Evolutionary conservation across 2,888 invertebrate species (phyloP), one percentile per base, ranked within the genome.

Genomic region (Onthophagus sagittarius): DNA sequence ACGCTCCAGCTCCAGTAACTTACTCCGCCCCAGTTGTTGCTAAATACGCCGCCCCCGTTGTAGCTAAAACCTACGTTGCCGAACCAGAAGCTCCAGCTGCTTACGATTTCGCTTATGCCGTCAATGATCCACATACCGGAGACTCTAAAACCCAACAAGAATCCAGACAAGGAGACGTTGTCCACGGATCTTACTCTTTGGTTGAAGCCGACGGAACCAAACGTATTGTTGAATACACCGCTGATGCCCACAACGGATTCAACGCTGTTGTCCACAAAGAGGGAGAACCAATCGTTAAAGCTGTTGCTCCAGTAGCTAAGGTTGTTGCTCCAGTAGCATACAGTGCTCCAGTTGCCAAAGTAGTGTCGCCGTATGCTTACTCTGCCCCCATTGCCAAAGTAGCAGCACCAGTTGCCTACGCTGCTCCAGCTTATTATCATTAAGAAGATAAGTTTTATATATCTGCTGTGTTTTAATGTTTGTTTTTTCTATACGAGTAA

Each of bases 121-220:
- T 88, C 3, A 84, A 85, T 74, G 88, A 88, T 80, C 84, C 85
- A 3, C 85, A 86, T 76, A 88, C 88, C 74, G 88, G 88, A 2
- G 88, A 88, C 79, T 84, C 85, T 75, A 88, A 88, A 79, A 83
- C 82, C 77, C 88, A 88, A 77, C 86, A 86, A 76, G 88, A 88
- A 82, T 74, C 83, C 0, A 86, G 88, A 75, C 84, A 86, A 77
- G 88, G 87, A 71, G 87, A 88, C 80, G 83, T 82, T 73, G 88
- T 88, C 31, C 85, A 87, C 74, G 88, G 88, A 3, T 82, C 84
- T 76, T 88, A 88, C 78, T 86, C 87, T 72, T 80, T 88, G 1
- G 82, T 88, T 76, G 88, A 88, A 75, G 80, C 88, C 15, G 88
- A 88, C 82, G 88, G 88, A 62, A 85, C 85, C 77, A 85, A 84